A percentile compares a stretch with the other conserved stretches of the same genome.
These are phyloP conservation scores for Tapirus indicus DNA, from an alignment of 2,797 vertebrate genomes.

Conservation along the genomic window DNA sequence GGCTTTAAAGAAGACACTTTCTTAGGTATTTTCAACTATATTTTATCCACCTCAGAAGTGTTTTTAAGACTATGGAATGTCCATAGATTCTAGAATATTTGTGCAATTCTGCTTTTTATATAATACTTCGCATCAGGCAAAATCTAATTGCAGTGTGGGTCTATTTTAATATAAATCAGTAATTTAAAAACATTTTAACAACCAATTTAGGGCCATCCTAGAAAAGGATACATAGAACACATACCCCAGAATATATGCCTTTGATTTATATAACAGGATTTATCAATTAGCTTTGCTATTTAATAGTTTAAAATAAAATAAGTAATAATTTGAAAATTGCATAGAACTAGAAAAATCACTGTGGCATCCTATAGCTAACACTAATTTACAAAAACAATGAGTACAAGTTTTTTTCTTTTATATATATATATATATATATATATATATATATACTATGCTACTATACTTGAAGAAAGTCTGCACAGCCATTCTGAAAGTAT, in stretches of 20 bases:
- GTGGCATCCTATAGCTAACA: slow-evolving; percentile 38
- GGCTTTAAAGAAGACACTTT: slow-evolving; percentile 53
- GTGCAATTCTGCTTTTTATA: slow-evolving; percentile 73
- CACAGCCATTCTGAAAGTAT: slow-evolving; percentile 53
- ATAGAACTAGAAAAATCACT: slow-evolving; percentile 24
- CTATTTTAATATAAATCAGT: slow-evolving; percentile 66
- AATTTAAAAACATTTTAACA: slow-evolving; percentile 53
- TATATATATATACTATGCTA: slow-evolving; percentile 16
- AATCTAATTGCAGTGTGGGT: slow-evolving; percentile 47
- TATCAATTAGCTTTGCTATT: slow-evolving; percentile 59
- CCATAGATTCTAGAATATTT: slow-evolving; percentile 46
- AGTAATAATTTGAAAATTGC: slow-evolving; percentile 34
- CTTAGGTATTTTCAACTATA: slow-evolving; percentile 43
- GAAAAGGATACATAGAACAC: slow-evolving; percentile 53
- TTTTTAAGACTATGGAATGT: slow-evolving; percentile 44
- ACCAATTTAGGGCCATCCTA: slow-evolving; percentile 51
- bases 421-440: not conserved
- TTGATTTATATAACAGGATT: slow-evolving; percentile 56
- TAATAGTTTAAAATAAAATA: slow-evolving; percentile 75
- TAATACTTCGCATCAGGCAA: slow-evolving; percentile 49
- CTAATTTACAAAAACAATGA: slow-evolving; percentile 63
- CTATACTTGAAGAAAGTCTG: slow-evolving; percentile 51
- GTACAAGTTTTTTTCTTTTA: not conserved
- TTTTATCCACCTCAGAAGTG: slow-evolving; percentile 32
- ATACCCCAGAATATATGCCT: slow-evolving; percentile 21